These are phyloP conservation scores for Ptychoptera contaminata DNA, from an alignment of 2,888 invertebrate species.

Conservation along the genomic window DNA sequence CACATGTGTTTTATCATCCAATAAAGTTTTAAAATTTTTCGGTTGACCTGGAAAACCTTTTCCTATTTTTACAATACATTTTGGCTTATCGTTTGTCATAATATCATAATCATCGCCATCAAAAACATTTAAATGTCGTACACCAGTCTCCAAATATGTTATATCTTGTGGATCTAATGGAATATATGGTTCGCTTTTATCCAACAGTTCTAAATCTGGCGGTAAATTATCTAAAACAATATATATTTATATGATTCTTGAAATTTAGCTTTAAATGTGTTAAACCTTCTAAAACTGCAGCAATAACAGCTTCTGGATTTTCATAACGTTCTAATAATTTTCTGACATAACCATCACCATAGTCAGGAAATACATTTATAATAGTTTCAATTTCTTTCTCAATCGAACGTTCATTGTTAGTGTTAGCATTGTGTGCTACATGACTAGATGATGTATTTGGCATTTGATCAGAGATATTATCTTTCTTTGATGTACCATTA, in stretches of 20 bases:
- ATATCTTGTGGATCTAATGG: constrained; percentile 43
- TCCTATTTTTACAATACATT: constrained; percentile 44
- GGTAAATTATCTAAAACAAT: constrained; percentile 21
- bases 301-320: constrained; percentile 59
- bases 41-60: constrained; percentile 33
- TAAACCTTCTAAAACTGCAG: constrained; percentile 59
- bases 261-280: not conserved
- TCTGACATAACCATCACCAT: constrained; percentile 61
- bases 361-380: constrained; percentile 52
- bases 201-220: constrained; percentile 25
- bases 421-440: constrained; percentile 4
- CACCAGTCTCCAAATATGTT: constrained; percentile 37
- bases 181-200: constrained; percentile 42
- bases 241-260: not conserved
- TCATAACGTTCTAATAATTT: constrained; percentile 62
- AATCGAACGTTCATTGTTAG: constrained; percentile 17
- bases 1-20: constrained; percentile 52
- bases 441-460: not conserved
- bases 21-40: constrained; percentile 41
- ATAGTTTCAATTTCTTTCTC: constrained; percentile 31
- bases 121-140: constrained; percentile 48
- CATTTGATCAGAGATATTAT: constrained; percentile 6
- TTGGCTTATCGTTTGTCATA: constrained; percentile 38
- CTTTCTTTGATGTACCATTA: constrained; percentile 1
- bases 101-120: constrained; percentile 65